These are phyloP conservation scores for Esox masquinongy DNA, from an alignment of 2,797 vertebrate species.

Conservation along the genomic window DNA sequence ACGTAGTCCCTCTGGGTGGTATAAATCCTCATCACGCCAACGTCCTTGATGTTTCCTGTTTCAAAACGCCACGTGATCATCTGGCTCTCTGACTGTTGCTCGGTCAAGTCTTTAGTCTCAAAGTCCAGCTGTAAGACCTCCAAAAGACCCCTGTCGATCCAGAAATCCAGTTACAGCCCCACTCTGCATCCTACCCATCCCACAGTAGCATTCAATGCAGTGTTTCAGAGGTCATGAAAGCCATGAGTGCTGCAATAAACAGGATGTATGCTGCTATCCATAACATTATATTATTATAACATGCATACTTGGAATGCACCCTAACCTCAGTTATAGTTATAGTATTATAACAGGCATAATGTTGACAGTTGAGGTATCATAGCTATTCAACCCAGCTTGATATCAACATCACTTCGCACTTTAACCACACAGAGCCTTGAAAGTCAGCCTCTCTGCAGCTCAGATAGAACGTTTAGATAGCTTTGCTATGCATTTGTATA, in stretches of 20 bases:
- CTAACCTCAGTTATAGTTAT: background rate
- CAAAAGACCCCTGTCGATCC: slow-evolving; percentile 69
- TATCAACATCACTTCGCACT: background rate
- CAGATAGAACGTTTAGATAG: background rate
- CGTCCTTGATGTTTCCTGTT: slow-evolving; percentile 71
- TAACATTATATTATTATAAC: background rate
- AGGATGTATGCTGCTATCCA: background rate
- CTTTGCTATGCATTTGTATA: background rate
- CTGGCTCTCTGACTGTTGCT: slow-evolving; percentile 68
- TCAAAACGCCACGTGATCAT: slow-evolving; percentile 76
- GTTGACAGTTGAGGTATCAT: background rate
- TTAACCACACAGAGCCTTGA: background rate
- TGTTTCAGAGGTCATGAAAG: background rate
- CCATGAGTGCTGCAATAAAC: background rate
- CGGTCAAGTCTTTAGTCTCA: slow-evolving; percentile 61
- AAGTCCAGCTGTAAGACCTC: slow-evolving; percentile 79
- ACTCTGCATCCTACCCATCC: background rate
- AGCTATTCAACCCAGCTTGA: background rate
- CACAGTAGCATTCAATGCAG: background rate
- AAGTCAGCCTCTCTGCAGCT: background rate
- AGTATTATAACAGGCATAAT: background rate
- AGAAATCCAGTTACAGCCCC: background rate
- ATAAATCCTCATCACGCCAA: slow-evolving; percentile 72
- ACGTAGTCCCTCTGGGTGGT: slow-evolving; percentile 74
- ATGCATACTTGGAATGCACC: background rate